Percentiles rank a stretch among this genome's conserved stretches.
These are phyloP conservation scores for Gymnocypris eckloni DNA, from an alignment of 2,797 vertebrate genomes.

Conservation along the genomic window DNA sequence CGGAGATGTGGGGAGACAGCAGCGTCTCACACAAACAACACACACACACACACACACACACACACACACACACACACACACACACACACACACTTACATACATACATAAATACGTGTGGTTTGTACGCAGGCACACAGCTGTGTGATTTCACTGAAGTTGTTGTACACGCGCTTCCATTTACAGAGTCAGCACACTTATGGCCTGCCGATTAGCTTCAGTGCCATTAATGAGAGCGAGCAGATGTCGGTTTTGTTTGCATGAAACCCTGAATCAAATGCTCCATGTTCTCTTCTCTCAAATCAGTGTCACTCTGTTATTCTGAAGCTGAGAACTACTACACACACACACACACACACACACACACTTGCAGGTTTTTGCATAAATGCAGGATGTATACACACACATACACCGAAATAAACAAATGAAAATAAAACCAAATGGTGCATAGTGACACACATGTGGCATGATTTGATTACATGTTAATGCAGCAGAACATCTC, in stretches of 20 bases:
- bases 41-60: neutral
- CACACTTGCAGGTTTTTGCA: too few relatives aligned
- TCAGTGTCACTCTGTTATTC: constrained; percentile 60
- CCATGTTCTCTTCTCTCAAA: constrained; percentile 64
- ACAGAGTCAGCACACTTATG: constrained; percentile 74
- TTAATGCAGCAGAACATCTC: constrained; percentile 46
- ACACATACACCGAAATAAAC: neutral
- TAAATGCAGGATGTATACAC: neutral
- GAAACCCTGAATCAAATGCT: constrained; percentile 66
- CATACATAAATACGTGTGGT: neutral
- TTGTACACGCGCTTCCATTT: constrained; percentile 76
- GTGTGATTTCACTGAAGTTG: constrained; percentile 73
- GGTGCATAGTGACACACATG: constrained; percentile 14
- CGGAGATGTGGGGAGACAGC: neutral
- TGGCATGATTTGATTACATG: constrained; percentile 35
- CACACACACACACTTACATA: constrained; percentile 34
- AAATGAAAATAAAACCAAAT: constrained; percentile 5
- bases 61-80: constrained; percentile 32
- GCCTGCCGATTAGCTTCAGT: constrained; percentile 79
- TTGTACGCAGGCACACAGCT: constrained; percentile 67
- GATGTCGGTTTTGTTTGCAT: constrained; percentile 76
- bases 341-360: too few relatives aligned
- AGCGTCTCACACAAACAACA: neutral
- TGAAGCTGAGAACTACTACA: constrained; percentile 29
- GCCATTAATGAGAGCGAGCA: constrained; percentile 79